Percentiles rank a stretch among this genome's conserved stretches.
Conservation (phyloP, 2,888 invertebrate species). For the Brachylomia viminalis region DNA sequence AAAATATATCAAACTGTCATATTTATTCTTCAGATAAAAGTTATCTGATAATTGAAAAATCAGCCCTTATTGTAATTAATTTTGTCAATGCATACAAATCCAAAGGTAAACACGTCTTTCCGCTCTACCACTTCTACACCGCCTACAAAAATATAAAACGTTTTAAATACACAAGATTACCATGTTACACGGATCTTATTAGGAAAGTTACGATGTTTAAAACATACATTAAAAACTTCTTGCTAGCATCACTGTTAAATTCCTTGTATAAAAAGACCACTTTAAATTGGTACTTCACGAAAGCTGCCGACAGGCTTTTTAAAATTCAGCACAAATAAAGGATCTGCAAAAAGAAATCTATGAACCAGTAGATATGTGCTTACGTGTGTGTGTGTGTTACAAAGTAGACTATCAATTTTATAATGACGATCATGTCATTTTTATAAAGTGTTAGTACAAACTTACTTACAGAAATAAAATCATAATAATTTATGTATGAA, state of each 20-base stretch:
- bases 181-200: conserved; percentile 45
- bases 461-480: too few species aligned
- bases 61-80: not conserved
- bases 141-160: conserved; percentile 21
- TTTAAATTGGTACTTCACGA: not conserved
- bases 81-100: not conserved
- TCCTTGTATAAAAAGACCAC: conserved; percentile 2
- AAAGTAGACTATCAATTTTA: not conserved
- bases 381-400: too few species aligned
- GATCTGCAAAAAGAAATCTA: not conserved
- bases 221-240: conserved; percentile 43
- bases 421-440: not conserved
- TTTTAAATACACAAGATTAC: conserved; percentile 31
- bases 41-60: too few species aligned
- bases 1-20: too few species aligned
- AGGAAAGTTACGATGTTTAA: conserved; percentile 22
- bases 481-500: not conserved
- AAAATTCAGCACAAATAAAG: not conserved
- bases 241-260: conserved; percentile 20
- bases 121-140: not conserved
- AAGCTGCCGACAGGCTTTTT: not conserved
- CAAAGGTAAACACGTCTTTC: not conserved
- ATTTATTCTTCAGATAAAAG: too few species aligned
- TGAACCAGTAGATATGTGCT: not conserved
- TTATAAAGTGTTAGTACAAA: too few species aligned